Conservation (phyloP, 2,113 vertebrate species). For the Hiodon alosoides region DNA sequence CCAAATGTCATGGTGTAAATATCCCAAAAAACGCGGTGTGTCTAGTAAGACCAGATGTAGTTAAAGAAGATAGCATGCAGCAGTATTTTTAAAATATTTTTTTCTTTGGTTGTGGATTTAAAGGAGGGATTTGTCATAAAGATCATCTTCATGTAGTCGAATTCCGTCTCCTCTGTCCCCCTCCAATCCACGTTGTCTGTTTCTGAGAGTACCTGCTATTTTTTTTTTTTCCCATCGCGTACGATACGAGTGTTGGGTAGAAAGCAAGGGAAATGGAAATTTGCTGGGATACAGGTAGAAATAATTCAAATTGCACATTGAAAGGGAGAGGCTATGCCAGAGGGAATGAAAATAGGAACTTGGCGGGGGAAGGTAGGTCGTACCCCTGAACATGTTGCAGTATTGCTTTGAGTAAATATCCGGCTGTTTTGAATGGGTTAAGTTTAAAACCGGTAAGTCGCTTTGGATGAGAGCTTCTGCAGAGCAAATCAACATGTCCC, state of each 20-base stretch:
- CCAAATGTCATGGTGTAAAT: conserved; percentile 17
- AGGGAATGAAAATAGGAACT: too few species aligned
- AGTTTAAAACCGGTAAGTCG: neutral
- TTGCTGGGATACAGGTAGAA: neutral
- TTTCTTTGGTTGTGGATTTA: neutral
- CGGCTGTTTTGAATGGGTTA: too few species aligned
- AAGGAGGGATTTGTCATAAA: conserved; percentile 1
- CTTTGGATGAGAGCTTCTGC: too few species aligned
- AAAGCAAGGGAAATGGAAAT: neutral
- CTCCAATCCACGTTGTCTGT: neutral
- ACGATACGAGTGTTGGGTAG: neutral
- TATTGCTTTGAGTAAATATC: too few species aligned
- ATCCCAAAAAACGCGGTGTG: neutral
- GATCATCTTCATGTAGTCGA: neutral
- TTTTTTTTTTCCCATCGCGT: neutral
- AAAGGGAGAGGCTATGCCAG: conserved; percentile 2
- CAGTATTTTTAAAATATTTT: neutral
- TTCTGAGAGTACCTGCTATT: neutral
- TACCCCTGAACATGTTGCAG: too few species aligned
- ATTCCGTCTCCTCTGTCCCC: neutral
- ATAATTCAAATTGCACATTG: neutral
- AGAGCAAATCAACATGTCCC: neutral
- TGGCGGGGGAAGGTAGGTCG: too few species aligned
- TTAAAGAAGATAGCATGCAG: neutral
- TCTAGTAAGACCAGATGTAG: neutral